Base-by-base conservation (phyloP, 2,888 invertebrate species). In the Tribolium freemani region DNA sequence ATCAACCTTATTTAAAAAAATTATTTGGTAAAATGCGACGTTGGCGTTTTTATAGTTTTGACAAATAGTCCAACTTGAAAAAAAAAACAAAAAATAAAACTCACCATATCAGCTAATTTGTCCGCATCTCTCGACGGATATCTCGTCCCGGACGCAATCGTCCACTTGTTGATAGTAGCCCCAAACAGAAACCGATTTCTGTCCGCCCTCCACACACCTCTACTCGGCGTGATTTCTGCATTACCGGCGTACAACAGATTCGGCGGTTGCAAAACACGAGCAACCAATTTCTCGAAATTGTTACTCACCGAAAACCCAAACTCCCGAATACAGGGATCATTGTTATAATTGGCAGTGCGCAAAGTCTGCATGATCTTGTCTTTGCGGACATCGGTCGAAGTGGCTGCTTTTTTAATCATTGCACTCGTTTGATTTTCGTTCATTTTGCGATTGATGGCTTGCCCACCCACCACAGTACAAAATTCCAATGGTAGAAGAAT, bases 331-430 rank as follows among this genome's bases (percentile, higher is more conserved):
- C 90, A 89, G 0, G 90, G 85, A 82, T 88, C 84, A 0, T 75
- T 3, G 72, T 88, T 87, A 69, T 86, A 86, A n/a, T 75, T 77
- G 0, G 82, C 78, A 13, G 11, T 9, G 1, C 76, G 73, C 0
- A 89, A 85, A 70, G 93, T 89, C 58, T 90, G 89, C 84, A 92
- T 90, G 66, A 99, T 98, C 86, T 96, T 97, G 0, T 86, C 75
- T 83, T 95, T 94, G 16, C 99, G 90, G 8, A 88, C 90, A 5
- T 90, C 88, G 8, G 98, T 95, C 0, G 91, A 89, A 0, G 96
- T 93, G 0, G 98, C 98, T 0, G 98, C 95, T 46, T 90, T 89
- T 83, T 88, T 91, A 63, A 99, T 97, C 96, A 99, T 97, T 0
- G 89, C 90, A 0, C 93, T 88, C 0, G 97, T 94, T 86, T 98